Conservation (phyloP, 2,888 invertebrate species). For the Frankliniella intonsa region DNA sequence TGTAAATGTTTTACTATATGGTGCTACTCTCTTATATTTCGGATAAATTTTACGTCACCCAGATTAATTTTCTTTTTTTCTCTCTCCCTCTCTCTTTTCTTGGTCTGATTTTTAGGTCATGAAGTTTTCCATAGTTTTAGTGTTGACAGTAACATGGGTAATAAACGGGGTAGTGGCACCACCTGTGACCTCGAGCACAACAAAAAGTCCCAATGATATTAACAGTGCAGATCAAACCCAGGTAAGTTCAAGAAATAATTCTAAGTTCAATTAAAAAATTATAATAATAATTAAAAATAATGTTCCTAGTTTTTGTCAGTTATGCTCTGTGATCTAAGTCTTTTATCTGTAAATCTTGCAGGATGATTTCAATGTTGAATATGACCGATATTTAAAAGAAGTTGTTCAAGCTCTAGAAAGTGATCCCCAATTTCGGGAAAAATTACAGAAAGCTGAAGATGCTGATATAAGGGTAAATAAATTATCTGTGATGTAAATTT, state of each 20-base stretch:
- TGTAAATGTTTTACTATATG: too few relatives aligned
- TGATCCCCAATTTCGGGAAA: slow-evolving; percentile 76
- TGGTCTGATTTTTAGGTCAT: background rate
- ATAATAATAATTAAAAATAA: too few relatives aligned
- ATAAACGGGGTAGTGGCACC: background rate
- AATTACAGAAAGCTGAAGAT: slow-evolving; percentile 74
- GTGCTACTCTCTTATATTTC: too few relatives aligned
- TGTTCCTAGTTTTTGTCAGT: too few relatives aligned
- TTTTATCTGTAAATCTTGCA: slow-evolving; percentile 28
- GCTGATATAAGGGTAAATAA: slow-evolving; percentile 72
- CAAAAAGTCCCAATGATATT: slow-evolving; percentile 1
- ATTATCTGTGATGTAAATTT: background rate
- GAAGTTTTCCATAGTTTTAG: background rate
- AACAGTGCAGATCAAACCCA: background rate
- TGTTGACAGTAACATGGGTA: background rate
- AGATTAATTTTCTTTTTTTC: background rate
- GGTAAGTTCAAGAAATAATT: background rate
- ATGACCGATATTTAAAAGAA: slow-evolving; percentile 83
- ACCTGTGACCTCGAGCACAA: background rate
- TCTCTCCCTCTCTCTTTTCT: background rate
- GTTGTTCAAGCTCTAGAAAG: slow-evolving; percentile 85
- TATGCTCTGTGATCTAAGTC: too few relatives aligned
- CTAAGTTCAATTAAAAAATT: too few relatives aligned
- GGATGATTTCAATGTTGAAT: slow-evolving; percentile 56
- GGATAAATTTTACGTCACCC: background rate